Conservation (phyloP, 2,113 vertebrate species). For the Bufo gargarizans region DNA sequence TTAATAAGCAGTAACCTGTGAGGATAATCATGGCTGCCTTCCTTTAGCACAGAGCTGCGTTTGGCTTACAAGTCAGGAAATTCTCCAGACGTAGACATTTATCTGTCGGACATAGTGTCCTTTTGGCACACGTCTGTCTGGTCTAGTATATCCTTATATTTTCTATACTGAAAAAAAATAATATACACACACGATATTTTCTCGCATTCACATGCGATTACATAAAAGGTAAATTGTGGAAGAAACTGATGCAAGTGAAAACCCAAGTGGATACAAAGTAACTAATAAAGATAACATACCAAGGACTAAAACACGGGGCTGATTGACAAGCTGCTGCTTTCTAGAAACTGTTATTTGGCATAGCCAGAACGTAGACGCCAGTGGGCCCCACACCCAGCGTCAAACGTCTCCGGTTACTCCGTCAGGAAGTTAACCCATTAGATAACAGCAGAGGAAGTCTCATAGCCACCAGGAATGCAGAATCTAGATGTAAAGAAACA, state of each 20-base stretch:
- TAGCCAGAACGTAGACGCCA: conserved; percentile 15
- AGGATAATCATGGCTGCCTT: not conserved
- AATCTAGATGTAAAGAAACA: not conserved
- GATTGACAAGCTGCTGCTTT: not conserved
- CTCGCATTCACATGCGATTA: too few species aligned
- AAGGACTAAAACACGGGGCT: not conserved
- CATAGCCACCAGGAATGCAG: too few species aligned
- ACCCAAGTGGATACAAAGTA: not conserved
- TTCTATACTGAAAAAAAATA: too few species aligned
- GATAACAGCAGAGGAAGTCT: not conserved
- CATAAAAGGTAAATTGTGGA: too few species aligned
- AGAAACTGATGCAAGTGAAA: not conserved
- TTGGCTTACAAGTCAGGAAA: not conserved
- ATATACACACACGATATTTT: too few species aligned
- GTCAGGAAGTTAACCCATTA: conserved; percentile 9
- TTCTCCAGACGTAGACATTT: too few species aligned
- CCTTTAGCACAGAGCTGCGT: not conserved
- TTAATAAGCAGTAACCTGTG: not conserved
- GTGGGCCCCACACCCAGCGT: not conserved
- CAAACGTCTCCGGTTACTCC: conserved; percentile 11
- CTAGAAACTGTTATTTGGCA: conserved; percentile 30
- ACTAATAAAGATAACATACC: not conserved
- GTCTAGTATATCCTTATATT: too few species aligned
- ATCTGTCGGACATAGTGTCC: too few species aligned
- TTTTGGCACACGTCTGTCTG: not conserved